A percentile compares a stretch with the other conserved stretches of the same genome.
Conservation (phyloP, 2,797 vertebrate species). For the Silurus aristotelis region DNA sequence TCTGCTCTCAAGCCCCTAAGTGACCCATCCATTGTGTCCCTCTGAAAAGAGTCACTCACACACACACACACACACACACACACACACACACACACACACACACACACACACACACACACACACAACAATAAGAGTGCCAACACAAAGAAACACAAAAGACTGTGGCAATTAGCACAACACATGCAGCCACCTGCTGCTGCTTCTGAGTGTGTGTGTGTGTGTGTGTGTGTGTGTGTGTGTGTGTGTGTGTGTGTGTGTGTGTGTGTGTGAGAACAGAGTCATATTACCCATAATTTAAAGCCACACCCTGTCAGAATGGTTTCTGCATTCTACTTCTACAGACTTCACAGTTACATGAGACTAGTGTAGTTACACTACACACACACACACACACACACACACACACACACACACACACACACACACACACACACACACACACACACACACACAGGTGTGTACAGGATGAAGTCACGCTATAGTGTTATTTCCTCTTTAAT, state of each 20-base stretch:
- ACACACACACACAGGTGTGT: not conserved
- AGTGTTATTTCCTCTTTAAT: not conserved
- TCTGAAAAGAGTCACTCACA: not conserved
- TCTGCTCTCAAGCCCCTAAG: constrained; percentile 47
- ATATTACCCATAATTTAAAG: constrained; percentile 44
- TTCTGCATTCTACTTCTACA: constrained; percentile 5
- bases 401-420: not conserved
- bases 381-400: not conserved
- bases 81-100: constrained; percentile 33
- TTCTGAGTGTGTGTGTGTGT: constrained; percentile 10
- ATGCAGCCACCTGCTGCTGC: constrained; percentile 25
- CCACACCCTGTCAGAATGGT: constrained; percentile 36
- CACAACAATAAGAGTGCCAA: constrained; percentile 24
- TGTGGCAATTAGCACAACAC: constrained; percentile 25
- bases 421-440: not conserved
- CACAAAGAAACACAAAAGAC: constrained; percentile 38
- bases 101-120: constrained; percentile 25
- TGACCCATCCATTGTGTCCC: constrained; percentile 46
- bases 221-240: constrained; percentile 8
- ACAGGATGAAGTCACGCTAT: not conserved
- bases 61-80: constrained; percentile 24
- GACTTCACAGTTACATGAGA: not conserved
- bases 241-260: constrained; percentile 5
- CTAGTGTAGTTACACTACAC: too few relatives aligned
- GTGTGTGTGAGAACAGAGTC: not conserved